Conservation (phyloP, 2,888 invertebrate species). For the Hylaea fasciaria region DNA sequence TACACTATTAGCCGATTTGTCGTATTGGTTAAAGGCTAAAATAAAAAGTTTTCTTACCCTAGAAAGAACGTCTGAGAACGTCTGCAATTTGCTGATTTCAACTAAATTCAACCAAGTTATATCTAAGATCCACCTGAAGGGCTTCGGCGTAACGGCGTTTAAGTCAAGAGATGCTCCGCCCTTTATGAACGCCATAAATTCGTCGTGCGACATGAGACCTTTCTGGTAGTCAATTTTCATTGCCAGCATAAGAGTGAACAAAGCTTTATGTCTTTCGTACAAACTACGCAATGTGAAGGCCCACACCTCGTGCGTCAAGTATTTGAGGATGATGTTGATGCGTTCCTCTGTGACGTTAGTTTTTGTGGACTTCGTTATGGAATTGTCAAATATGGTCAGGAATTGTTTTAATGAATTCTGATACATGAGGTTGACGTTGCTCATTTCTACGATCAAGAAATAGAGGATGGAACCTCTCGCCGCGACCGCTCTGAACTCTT, state of each 20-base stretch:
- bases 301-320: constrained; percentile 96
- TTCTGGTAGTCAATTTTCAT: constrained; percentile 97
- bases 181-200: constrained; percentile 98
- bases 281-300: constrained; percentile 95
- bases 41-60: constrained; percentile 83
- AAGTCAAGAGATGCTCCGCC: constrained; percentile 97
- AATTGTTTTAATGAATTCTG: constrained; percentile 98
- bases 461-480: constrained; percentile 97
- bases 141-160: constrained; percentile 96
- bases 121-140: constrained; percentile 97
- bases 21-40: not conserved
- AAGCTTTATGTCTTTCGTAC: constrained; percentile 96
- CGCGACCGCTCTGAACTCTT: constrained; percentile 98
- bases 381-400: constrained; percentile 95
- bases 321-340: constrained; percentile 94
- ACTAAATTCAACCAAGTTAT: constrained; percentile 98
- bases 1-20: constrained; percentile 4
- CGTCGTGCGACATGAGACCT: constrained; percentile 92
- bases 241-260: constrained; percentile 97
- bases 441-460: constrained; percentile 98
- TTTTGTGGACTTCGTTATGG: constrained; percentile 95
- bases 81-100: constrained; percentile 93
- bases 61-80: constrained; percentile 91
- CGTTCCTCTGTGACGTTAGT: constrained; percentile 93
- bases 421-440: constrained; percentile 98